Percentiles rank a stretch among this genome's conserved stretches.
Conservation (phyloP, 2,113 vertebrate genomes). For the Excalfactoria chinensis region DNA sequence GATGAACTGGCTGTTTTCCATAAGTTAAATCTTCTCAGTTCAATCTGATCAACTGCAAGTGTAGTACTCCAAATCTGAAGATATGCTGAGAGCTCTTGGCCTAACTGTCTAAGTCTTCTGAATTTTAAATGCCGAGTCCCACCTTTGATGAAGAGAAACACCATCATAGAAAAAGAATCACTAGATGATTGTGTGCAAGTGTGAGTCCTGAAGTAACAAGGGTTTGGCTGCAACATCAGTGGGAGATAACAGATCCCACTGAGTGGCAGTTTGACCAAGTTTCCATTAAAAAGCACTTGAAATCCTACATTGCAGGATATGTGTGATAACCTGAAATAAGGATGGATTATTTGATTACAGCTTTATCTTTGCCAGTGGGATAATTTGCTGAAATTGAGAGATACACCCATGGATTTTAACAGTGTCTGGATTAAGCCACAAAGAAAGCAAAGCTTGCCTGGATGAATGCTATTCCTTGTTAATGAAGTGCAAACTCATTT, state of each 20-base stretch:
- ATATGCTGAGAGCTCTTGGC: background rate
- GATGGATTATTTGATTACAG: background rate
- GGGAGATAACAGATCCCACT: background rate
- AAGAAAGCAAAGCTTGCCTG: background rate
- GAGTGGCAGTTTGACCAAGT: background rate
- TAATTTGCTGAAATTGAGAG: background rate
- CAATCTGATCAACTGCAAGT: background rate
- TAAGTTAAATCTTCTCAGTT: background rate
- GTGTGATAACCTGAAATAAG: background rate
- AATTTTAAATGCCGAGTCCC: background rate
- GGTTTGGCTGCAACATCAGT: background rate
- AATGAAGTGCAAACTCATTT: background rate
- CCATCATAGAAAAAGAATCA: background rate
- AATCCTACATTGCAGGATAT: background rate
- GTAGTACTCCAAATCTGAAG: background rate
- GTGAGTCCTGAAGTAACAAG: background rate
- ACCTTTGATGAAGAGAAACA: background rate
- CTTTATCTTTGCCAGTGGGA: background rate
- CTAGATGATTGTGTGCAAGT: background rate
- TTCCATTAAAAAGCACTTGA: background rate
- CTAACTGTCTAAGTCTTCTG: background rate
- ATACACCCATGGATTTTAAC: background rate
- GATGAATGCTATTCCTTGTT: background rate
- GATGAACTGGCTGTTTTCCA: background rate
- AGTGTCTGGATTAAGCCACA: background rate